phyloP scores from a whole-genome alignment of 2,797 vertebrate species.

The Crocodylus rhombifer region DNA sequence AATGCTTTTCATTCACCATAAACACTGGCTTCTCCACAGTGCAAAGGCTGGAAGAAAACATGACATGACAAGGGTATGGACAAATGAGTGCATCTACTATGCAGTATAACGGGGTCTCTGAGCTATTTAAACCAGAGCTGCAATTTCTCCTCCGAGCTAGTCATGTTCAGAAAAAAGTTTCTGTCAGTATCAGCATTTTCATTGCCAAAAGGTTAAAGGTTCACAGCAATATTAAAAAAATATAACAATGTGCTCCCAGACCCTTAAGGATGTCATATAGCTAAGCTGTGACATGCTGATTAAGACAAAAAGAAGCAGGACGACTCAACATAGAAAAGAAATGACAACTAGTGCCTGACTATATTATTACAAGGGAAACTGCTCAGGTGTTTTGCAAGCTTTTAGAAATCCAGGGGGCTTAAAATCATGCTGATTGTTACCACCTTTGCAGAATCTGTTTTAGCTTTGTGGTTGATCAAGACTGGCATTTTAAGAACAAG shows the following conservation, averaged over 20 bases:
- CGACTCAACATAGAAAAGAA: constrained; percentile 49
- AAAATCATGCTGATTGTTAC: constrained; percentile 52
- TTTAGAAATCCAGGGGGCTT: constrained; percentile 30
- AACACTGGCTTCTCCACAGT: background rate
- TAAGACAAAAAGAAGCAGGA: constrained; percentile 1
- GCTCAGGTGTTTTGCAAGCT: background rate
- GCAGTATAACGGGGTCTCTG: background rate
- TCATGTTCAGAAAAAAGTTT: constrained; percentile 11
- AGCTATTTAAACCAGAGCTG: constrained; percentile 23
- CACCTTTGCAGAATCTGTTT: constrained; percentile 46
- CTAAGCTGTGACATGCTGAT: background rate
- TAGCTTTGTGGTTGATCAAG: constrained; percentile 51
- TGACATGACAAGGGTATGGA: background rate
- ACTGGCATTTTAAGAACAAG: constrained; percentile 41
- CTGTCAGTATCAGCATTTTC: constrained; percentile 41
- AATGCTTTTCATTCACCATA: background rate
- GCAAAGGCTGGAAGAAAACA: background rate
- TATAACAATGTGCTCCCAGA: background rate
- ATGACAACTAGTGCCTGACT: constrained; percentile 47
- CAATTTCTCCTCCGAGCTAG: background rate
- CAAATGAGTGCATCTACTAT: background rate
- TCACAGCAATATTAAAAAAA: constrained; percentile 20
- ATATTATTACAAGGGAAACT: background rate
- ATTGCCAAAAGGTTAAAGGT: constrained; percentile 41
- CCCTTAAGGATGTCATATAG: constrained; percentile 9